Evolutionary conservation across 2,888 invertebrate species (phyloP), one percentile per base, ranked within the genome.

Genomic region (Teleiodes luculella): DNA sequence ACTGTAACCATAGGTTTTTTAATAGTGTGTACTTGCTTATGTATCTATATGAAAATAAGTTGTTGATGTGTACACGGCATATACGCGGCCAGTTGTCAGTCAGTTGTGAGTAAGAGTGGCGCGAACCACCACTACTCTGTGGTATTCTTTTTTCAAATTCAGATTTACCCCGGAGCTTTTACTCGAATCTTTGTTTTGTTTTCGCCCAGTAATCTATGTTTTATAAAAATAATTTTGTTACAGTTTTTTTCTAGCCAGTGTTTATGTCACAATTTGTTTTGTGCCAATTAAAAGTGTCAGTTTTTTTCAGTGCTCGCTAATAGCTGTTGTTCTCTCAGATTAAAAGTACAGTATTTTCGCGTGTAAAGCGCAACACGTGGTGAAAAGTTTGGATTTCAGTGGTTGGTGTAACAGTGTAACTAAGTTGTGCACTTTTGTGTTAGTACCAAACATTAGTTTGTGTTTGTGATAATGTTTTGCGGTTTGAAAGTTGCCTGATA

Each of bases 81-180:
- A 74, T 69, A 78, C 76, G 70, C 84, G 81, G 77, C 80, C 87
- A 84, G 87, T 88, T 83, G 86, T 84, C 81, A 81, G 83, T 81
- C 74, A 78, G 74, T 82, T 66, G 74, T 73, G 80, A 74, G 70
- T 70, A 76, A 72, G 80, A 78, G 78, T 78, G 76, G 71, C 70
- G 74, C 68, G 76, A 70, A 65, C 67, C 49, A 37, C 49, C 28
- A 24, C 24, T 24, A 37, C 28, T 37, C 67, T 67, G 67, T 75
- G 78, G 71, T 75, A 76, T 76, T 74, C 71, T 70, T 75, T 79
- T 81, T 74, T 64, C 65, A 14, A 28, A 43, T 43, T 43, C 24
- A 43, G 28, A 43, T 37, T 31, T 20, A 48, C 48, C 35, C 33
- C 31, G 14, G 16, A 46, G 31, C 20, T 48, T 48, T 48, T 36